These are phyloP conservation scores for Abrostola triplasia DNA, from an alignment of 2,888 invertebrate species.

Conservation along the genomic window DNA sequence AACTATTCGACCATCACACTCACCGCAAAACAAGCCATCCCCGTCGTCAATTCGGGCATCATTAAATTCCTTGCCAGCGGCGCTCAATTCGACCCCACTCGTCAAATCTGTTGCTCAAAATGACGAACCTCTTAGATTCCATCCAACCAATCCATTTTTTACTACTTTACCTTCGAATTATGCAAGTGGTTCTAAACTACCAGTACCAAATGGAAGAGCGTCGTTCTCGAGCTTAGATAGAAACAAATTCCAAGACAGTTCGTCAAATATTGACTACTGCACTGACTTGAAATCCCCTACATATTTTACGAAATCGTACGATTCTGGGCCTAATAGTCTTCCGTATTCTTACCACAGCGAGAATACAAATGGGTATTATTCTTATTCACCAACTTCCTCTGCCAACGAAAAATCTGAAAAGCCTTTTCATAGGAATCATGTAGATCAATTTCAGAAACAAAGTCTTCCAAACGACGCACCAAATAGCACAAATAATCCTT, in stretches of 20 bases:
- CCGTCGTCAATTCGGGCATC: slow-evolving; percentile 71
- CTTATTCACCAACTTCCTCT: slow-evolving; percentile 51
- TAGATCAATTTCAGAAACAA: slow-evolving; percentile 62
- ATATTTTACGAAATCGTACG: slow-evolving; percentile 66
- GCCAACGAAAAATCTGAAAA: slow-evolving; percentile 64
- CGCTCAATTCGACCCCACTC: slow-evolving; percentile 74
- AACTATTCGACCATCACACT: slow-evolving; percentile 77
- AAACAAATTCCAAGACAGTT: slow-evolving; percentile 72
- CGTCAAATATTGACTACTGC: slow-evolving; percentile 63
- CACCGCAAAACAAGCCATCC: slow-evolving; percentile 68
- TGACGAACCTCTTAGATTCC: slow-evolving; percentile 78
- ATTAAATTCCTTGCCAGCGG: slow-evolving; percentile 72
- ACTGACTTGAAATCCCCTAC: slow-evolving; percentile 73
- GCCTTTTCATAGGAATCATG: slow-evolving; percentile 60
- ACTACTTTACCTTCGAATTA: slow-evolving; percentile 82
- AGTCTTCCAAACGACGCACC: slow-evolving; percentile 64
- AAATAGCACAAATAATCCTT: slow-evolving; percentile 72
- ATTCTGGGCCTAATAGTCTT: slow-evolving; percentile 71
- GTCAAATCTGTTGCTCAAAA: slow-evolving; percentile 71
- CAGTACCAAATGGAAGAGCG: slow-evolving; percentile 78
- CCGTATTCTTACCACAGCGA: slow-evolving; percentile 65
- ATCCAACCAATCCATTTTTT: slow-evolving; percentile 86
- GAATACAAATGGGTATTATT: slow-evolving; percentile 67
- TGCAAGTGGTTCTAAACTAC: slow-evolving; percentile 82
- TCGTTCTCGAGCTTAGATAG: slow-evolving; percentile 78